Base-by-base conservation (phyloP, 2,888 invertebrate species). In the Dyspetes luteomarginatus region DNA sequence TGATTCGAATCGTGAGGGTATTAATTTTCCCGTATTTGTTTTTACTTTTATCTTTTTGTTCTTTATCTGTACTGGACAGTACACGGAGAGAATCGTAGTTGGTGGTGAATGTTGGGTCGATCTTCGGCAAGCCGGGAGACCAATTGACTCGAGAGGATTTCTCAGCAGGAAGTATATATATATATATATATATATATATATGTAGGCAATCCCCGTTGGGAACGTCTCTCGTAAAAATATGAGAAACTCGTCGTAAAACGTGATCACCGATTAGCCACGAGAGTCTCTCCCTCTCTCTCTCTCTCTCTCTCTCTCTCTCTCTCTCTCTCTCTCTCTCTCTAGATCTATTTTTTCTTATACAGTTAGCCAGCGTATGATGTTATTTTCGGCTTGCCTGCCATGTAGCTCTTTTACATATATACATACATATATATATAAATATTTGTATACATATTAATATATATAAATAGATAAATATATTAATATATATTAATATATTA, bases 171-270 rank as follows among this genome's bases (percentile, higher is more conserved):
- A 48, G 50, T n/a, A n/a, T n/a, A n/a, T n/a, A n/a, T n/a, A n/a
- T n/a, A n/a, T n/a, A n/a, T n/a, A n/a, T n/a, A n/a, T n/a, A n/a
- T n/a, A n/a, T n/a, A n/a, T n/a, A 43, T 19, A 26, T 56, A 26
- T 26, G 17, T 36, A 43, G 19, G 41, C 41, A 60, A 67, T 83
- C 81, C 82, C 65, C 65, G 58, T 71, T 58, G 60, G 28, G 85
- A 62, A 88, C 74, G 81, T 76, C 81, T 72, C 81, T 88, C 88
- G 85, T 88, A 88, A 88, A 88, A 88, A 85, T 88, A 88, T 88
- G 83, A 86, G 85, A 73, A 83, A 85, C 84, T 77, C 73, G 69
- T 83, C 87, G 85, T 88, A 88, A 88, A 88, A 85, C 81, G 84
- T 86, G 87, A 88, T 88, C 87, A 84, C 74, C 87, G 88, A 88